Base-by-base conservation (phyloP, 1,140 invertebrate species). In the Drosophila lacertosa region DNA sequence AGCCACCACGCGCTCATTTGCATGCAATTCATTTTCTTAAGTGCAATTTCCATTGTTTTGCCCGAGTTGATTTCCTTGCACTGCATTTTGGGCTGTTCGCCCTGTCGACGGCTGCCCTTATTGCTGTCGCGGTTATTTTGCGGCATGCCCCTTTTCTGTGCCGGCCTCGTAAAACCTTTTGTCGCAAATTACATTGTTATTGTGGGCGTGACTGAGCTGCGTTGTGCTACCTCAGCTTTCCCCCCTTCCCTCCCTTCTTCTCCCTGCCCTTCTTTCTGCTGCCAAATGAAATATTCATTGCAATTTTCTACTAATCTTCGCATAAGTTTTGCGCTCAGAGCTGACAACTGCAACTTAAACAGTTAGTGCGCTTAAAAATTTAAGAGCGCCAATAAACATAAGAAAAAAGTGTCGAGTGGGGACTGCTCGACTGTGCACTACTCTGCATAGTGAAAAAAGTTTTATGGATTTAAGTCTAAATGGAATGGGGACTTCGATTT, bases 11-110 rank as follows among this genome's bases (percentile, higher is more conserved):
- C 20, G 65, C 82, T 88, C 74, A 86, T 86, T 86, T 86, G 82
- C 82, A 88, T 86, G 82, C 82, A 86, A 86, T 86, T 86, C 82
- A 86, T 86, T 86, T 86, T 88, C 82, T 86, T 88, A 88, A 86
- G 82, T 86, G 82, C 82, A 86, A 88, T 89, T 86, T 78, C 50
- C 83, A 88, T 88, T 88, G 82, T 86, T 86, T 86, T 77, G 57
- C 33, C 47, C 62, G 60, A 65, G 72, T 86, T 77, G 80, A 81
- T 81, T 86, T 86, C 44, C 64, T 68, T 37, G 48, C 63, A 24
- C 16, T 54, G 45, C 54, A 72, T 66, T 72, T 67, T 67, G 10
- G 40, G 32, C 58, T 37, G 37, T 18, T 20, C 33, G 11, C 33
- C 16, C 59, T 26, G 4, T 15, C 45, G n/a, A 11, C 45, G 18